Conservation (phyloP, 2,113 vertebrate genomes). For the Saguinus imperator region DNA sequence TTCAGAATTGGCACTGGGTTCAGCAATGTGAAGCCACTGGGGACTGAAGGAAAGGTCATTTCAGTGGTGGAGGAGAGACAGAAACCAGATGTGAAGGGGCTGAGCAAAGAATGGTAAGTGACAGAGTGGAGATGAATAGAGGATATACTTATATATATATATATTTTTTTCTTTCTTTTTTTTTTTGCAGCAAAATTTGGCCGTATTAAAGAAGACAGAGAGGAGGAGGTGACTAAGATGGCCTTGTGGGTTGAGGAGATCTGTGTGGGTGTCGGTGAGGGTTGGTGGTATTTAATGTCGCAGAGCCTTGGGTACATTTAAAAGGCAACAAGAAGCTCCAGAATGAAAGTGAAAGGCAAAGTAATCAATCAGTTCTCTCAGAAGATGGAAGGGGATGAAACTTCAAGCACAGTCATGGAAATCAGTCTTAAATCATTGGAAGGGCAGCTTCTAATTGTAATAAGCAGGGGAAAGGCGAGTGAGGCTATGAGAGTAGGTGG, state of each 20-base stretch:
- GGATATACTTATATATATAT: too few species aligned
- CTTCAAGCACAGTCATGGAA: background rate
- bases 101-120: background rate
- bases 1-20: too few species aligned
- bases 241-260: background rate
- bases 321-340: background rate
- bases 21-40: background rate
- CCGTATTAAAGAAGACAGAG: background rate
- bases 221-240: background rate
- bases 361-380: background rate
- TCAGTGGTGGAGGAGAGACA: background rate
- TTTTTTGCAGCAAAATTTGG: background rate
- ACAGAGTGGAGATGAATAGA: background rate
- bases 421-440: background rate
- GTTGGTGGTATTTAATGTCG: too few species aligned
- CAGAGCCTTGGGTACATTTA: background rate
- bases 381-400: background rate
- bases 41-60: background rate
- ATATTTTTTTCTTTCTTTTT: background rate
- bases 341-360: background rate
- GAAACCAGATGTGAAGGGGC: background rate
- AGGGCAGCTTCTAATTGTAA: background rate
- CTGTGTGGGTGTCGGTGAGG: background rate
- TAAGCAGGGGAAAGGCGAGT: background rate
- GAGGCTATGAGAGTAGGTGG: background rate